These are phyloP conservation scores for Macquaria australasica DNA, from an alignment of 2,113 vertebrate genomes.

Conservation along the genomic window DNA sequence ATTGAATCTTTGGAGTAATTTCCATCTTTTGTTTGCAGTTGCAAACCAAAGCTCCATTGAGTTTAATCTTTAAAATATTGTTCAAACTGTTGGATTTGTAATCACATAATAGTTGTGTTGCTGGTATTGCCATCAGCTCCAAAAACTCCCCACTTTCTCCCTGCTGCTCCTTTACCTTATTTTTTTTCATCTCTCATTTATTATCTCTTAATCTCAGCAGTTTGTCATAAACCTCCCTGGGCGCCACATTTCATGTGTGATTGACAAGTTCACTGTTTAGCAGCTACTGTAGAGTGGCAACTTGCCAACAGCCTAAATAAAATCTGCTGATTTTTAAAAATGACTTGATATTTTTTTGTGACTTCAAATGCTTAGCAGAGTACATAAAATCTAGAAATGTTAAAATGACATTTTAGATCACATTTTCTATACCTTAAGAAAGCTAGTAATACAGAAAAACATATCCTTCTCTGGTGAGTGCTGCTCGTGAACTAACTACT, in stretches of 20 bases:
- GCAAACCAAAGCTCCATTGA: neutral
- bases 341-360: neutral
- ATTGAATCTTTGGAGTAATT: neutral
- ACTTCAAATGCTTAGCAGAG: neutral
- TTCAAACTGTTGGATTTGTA: neutral
- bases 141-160: neutral
- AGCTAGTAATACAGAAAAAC: neutral
- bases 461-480: neutral
- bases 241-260: neutral
- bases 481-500: neutral
- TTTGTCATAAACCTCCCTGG: slow-evolving; percentile 6
- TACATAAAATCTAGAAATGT: neutral
- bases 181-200: neutral
- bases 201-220: neutral
- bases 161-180: neutral
- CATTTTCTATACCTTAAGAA: neutral
- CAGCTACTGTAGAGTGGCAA: slow-evolving; percentile 5
- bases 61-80: neutral
- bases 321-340: neutral
- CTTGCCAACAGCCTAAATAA: neutral
- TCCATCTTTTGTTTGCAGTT: neutral
- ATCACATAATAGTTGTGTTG: neutral
- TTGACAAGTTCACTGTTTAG: slow-evolving; percentile 32
- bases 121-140: neutral
- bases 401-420: neutral